Evolutionary conservation across 2,797 vertebrate genomes (phyloP).

Genomic region (Poecilia velifera): DNA sequence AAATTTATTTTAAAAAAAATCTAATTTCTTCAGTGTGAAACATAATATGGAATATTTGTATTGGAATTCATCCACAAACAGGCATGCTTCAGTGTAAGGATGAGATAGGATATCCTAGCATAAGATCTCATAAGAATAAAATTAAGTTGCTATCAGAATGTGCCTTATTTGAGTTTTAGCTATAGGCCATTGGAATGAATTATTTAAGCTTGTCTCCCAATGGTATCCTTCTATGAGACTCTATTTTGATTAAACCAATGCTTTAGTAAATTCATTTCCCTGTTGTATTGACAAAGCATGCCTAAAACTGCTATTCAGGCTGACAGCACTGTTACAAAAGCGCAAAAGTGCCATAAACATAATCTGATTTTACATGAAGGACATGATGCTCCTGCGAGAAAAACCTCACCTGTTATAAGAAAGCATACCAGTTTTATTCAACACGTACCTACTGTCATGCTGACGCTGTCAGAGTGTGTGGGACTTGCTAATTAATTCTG

Average conservation of each 20-base stretch:
- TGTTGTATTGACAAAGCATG: neutral
- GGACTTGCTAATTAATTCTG: conserved; percentile 39
- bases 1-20: neutral
- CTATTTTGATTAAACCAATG: neutral
- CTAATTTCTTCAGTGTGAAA: neutral
- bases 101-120: neutral
- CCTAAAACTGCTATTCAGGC: neutral
- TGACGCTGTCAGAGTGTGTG: conserved; percentile 20
- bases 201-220: neutral
- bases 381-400: conserved; percentile 16
- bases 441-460: conserved; percentile 17
- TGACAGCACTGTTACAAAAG: neutral
- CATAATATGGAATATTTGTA: neutral
- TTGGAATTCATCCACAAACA: neutral
- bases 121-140: neutral
- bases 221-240: neutral
- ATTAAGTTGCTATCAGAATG: neutral
- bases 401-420: conserved; percentile 41
- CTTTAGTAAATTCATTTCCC: neutral
- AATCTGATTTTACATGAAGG: conserved; percentile 23
- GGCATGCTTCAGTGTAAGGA: neutral
- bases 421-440: conserved; percentile 47
- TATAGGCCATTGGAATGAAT: neutral
- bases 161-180: neutral
- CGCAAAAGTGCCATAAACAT: conserved; percentile 27